A percentile compares a stretch with the other conserved stretches of the same genome.
phyloP scores from a whole-genome alignment of 1,140 invertebrate species.

The Drosophila carrolli region DNA sequence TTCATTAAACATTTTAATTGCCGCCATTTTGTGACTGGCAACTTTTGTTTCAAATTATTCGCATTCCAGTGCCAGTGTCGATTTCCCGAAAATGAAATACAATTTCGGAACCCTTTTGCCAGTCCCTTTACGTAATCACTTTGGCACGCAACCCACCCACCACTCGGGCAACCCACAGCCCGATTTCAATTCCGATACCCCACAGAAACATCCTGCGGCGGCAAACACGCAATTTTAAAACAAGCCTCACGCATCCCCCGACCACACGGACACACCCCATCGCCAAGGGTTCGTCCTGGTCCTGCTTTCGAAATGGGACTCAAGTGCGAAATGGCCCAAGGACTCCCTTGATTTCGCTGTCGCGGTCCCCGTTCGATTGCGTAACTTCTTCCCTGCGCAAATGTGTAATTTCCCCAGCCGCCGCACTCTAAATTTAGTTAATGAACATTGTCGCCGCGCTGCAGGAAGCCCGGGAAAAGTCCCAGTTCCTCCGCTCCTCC shows the following conservation, averaged over 20 bases:
- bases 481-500: not conserved
- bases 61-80: slow-evolving; percentile 73
- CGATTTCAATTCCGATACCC: slow-evolving; percentile 34
- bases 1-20: slow-evolving; percentile 83
- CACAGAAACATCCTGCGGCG: slow-evolving; percentile 11
- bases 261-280: slow-evolving; percentile 52
- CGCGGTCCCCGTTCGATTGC: slow-evolving; percentile 65
- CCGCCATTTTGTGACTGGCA: slow-evolving; percentile 59
- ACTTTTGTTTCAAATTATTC: slow-evolving; percentile 70
- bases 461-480: slow-evolving; percentile 32
- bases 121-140: slow-evolving; percentile 54
- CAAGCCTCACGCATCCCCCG: slow-evolving; percentile 67
- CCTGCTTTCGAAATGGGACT: slow-evolving; percentile 14
- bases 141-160: slow-evolving; percentile 61
- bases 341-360: slow-evolving; percentile 67
- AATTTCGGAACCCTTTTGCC: slow-evolving; percentile 54
- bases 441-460: slow-evolving; percentile 58
- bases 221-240: slow-evolving; percentile 78
- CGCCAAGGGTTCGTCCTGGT: slow-evolving; percentile 18
- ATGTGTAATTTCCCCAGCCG: slow-evolving; percentile 78
- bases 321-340: slow-evolving; percentile 66
- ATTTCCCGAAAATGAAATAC: slow-evolving; percentile 71
- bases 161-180: not conserved
- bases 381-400: slow-evolving; percentile 69
- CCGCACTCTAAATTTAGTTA: slow-evolving; percentile 81